Conservation (phyloP, 1,140 invertebrate genomes). For the Colletes gigas region DNA sequence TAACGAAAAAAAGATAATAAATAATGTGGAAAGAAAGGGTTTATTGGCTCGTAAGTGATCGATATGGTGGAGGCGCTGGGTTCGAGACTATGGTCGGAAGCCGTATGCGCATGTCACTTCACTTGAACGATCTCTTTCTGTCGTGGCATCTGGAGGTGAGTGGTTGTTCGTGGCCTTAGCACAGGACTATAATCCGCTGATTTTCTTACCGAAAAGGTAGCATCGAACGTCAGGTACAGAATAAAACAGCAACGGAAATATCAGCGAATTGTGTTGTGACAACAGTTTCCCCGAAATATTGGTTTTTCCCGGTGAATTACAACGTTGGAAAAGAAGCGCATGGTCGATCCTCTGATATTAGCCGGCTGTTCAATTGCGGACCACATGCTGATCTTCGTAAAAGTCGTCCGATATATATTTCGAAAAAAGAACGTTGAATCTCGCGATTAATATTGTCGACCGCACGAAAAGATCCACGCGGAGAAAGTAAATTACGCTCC, state of each 20-base stretch:
- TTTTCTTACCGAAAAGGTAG: constrained; percentile 49
- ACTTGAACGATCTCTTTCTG: constrained; percentile 81
- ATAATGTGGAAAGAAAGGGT: not conserved
- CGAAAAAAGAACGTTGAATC: not conserved
- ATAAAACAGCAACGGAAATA: constrained; percentile 65
- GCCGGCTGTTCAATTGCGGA: constrained; percentile 61
- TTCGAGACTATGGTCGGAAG: constrained; percentile 60
- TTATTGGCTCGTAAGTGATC: constrained; percentile 49
- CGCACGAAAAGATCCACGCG: not conserved
- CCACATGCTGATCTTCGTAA: constrained; percentile 36
- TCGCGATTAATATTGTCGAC: not conserved
- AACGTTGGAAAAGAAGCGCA: constrained; percentile 13
- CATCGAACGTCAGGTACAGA: constrained; percentile 74
- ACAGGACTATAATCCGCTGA: constrained; percentile 70
- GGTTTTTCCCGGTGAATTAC: constrained; percentile 32
- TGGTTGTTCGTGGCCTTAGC: constrained; percentile 72
- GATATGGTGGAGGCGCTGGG: constrained; percentile 57
- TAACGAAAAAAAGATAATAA: not conserved
- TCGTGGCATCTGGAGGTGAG: constrained; percentile 83
- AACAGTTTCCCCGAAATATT: constrained; percentile 63
- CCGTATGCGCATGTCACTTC: constrained; percentile 79
- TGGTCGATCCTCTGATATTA: constrained; percentile 31
- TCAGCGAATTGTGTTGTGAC: constrained; percentile 65
- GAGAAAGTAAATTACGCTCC: not conserved
- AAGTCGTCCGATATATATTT: constrained; percentile 14